phyloP scores from a whole-genome alignment of 1,140 invertebrate species.

The Drosophila azteca region DNA sequence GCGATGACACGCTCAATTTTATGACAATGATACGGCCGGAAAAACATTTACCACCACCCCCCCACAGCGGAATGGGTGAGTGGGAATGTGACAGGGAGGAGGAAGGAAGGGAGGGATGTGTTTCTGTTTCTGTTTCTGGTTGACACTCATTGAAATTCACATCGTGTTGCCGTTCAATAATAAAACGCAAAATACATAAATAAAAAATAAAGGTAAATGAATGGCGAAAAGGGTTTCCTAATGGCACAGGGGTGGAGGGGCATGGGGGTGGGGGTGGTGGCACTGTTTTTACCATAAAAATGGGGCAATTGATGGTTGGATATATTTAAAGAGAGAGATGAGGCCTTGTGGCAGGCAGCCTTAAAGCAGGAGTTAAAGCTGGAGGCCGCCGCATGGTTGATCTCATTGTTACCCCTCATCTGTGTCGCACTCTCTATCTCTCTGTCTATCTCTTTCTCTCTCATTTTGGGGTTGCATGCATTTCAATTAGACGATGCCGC shows the following conservation, averaged over 20 bases:
- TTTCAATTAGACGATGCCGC: conserved; percentile 74
- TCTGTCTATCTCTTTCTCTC: neutral
- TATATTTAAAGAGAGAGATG: conserved; percentile 52
- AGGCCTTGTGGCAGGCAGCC: neutral
- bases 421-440: conserved; percentile 1
- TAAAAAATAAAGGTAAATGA: conserved; percentile 83
- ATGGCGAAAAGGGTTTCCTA: conserved; percentile 74
- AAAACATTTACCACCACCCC: conserved; percentile 9
- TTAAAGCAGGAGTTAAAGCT: conserved; percentile 66
- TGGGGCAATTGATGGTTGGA: conserved; percentile 52
- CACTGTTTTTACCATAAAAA: conserved; percentile 47
- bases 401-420: conserved; percentile 8
- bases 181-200: conserved; percentile 79
- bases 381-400: neutral
- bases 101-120: conserved; percentile 9
- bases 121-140: conserved; percentile 17
- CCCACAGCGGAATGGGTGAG: neutral
- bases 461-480: conserved; percentile 47
- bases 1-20: conserved; percentile 77
- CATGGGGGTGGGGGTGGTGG: neutral
- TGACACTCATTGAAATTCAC: conserved; percentile 82
- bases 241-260: conserved; percentile 43
- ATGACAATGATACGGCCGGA: conserved; percentile 67
- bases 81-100: no score
- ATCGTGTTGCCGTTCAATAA: conserved; percentile 78